A percentile compares a stretch with the other conserved stretches of the same genome.
Conservation (phyloP, 2,797 vertebrate genomes). For the Sibirionetta formosa region DNA sequence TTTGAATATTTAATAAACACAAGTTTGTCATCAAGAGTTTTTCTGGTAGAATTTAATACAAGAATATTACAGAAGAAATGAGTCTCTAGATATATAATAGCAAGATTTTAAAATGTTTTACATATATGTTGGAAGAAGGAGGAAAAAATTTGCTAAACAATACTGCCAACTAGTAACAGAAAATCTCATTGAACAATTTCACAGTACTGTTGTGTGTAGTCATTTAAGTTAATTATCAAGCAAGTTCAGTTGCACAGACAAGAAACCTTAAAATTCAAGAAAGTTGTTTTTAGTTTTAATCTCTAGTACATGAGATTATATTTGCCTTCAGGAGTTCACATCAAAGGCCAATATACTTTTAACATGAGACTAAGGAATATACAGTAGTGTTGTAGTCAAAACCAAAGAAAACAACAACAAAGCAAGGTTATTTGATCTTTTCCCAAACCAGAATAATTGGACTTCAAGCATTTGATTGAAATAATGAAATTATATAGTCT, state of each 20-base stretch:
- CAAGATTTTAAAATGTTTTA: background rate
- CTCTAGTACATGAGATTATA: background rate
- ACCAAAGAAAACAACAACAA: background rate
- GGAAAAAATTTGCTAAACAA: background rate
- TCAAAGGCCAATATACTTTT: background rate
- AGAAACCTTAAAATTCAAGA: conserved; percentile 25
- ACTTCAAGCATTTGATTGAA: background rate
- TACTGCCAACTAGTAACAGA: background rate
- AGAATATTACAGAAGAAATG: background rate
- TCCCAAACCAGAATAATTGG: background rate
- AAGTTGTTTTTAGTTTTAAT: background rate
- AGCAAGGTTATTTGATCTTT: background rate
- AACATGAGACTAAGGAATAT: background rate
- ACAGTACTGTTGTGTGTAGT: background rate
- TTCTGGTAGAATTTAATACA: conserved; percentile 41
- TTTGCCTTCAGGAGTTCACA: background rate
- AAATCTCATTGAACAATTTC: background rate
- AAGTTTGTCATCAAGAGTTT: background rate
- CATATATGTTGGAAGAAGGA: background rate
- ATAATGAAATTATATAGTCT: background rate
- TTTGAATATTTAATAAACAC: conserved; percentile 21
- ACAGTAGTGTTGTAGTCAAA: background rate
- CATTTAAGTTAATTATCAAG: conserved; percentile 2
- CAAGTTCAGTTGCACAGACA: background rate
- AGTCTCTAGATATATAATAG: background rate